phyloP scores from a whole-genome alignment of 1,140 invertebrate species.

The Goniozus legneri region DNA sequence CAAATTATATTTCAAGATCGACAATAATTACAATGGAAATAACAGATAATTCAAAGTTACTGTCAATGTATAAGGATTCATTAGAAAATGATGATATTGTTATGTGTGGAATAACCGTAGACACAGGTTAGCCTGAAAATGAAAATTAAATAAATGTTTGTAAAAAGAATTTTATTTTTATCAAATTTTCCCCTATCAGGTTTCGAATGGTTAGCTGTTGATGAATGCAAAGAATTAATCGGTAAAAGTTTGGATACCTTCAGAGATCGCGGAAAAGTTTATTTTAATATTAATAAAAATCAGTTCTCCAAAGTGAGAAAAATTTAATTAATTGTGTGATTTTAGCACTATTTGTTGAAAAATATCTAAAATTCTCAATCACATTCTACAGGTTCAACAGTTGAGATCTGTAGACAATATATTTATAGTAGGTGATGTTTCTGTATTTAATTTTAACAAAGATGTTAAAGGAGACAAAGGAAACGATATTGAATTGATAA shows the following conservation, averaged over 20 bases:
- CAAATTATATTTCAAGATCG: too few relatives aligned
- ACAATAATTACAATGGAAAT: too few relatives aligned
- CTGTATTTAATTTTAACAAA: constrained; percentile 35
- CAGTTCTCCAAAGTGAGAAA: constrained; percentile 41
- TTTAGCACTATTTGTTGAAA: background rate
- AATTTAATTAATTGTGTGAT: constrained; percentile 1
- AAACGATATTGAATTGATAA: constrained; percentile 39
- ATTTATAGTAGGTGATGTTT: constrained; percentile 33
- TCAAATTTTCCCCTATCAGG: constrained; percentile 33
- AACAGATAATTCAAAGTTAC: too few relatives aligned
- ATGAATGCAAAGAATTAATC: constrained; percentile 57
- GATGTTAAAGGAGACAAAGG: constrained; percentile 21
- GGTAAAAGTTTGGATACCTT: constrained; percentile 27
- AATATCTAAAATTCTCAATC: background rate
- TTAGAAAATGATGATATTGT: too few relatives aligned
- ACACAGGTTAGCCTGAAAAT: constrained; percentile 7
- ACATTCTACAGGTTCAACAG: constrained; percentile 42
- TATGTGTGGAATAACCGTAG: background rate
- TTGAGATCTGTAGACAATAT: constrained; percentile 56
- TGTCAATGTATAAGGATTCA: too few relatives aligned
- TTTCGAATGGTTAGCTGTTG: constrained; percentile 55
- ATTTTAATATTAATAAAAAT: constrained; percentile 44
- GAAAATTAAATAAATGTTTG: constrained; percentile 36
- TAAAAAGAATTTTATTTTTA: background rate
- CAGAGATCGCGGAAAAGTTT: constrained; percentile 53